phyloP scores from a whole-genome alignment of 1,140 invertebrate species.

The Aphaenogaster ashmeadi region DNA sequence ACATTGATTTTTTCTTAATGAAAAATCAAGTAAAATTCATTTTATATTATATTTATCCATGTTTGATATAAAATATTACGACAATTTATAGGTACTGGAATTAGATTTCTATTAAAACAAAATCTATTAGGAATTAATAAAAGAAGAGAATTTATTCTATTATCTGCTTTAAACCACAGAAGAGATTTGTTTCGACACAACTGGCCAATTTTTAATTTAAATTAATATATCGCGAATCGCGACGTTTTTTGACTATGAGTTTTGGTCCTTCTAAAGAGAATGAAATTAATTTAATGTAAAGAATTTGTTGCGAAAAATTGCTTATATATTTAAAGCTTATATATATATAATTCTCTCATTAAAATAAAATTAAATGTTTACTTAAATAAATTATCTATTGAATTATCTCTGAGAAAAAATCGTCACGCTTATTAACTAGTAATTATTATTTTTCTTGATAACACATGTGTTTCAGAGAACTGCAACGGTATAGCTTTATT shows the following conservation, averaged over 20 bases:
- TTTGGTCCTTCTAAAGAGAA: no score
- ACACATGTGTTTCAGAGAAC: neutral
- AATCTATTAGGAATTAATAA: neutral
- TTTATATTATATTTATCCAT: neutral
- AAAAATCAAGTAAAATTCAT: neutral
- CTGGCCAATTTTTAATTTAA: no score
- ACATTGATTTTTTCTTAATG: neutral
- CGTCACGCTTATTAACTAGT: neutral
- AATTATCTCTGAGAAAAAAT: neutral
- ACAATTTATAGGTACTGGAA: neutral
- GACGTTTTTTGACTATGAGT: no score
- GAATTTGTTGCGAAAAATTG: no score
- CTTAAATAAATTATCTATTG: neutral
- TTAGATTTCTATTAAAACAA: neutral
- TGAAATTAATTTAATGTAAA: no score
- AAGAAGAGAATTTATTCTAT: neutral
- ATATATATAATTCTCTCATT: neutral
- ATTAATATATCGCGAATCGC: no score
- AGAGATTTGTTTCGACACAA: no score
- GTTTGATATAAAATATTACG: neutral
- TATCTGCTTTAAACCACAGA: neutral
- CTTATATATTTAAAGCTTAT: neutral
- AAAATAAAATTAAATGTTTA: conserved; percentile 11
- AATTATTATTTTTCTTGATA: neutral
- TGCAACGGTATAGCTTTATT: neutral